Evolutionary conservation across 2,888 invertebrate species (phyloP), one percentile per base, ranked within the genome.

Genomic region (Drosophila silvestris): DNA sequence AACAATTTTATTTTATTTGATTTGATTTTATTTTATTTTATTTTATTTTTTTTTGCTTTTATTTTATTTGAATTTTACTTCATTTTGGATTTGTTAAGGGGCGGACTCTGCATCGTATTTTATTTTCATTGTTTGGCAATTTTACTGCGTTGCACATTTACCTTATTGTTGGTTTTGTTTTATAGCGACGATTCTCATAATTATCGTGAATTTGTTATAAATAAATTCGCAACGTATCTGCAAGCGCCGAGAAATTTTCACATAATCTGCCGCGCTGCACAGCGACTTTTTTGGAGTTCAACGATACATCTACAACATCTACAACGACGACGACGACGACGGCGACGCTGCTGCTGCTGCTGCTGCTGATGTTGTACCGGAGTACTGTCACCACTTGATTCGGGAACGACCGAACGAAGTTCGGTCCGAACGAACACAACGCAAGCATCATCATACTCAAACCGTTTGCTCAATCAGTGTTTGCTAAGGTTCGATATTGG

Each of bases 221-320:
- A 85, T 85, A 89, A 89, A 87, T 87, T 85, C 79, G 85, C 87
- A 86, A 74, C 84, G 83, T 86, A 74, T 82, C 72, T 82, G 80
- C 85, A 86, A 90, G 83, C 71, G 75, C 76, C 75, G 88, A 78
- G 70, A 77, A 83, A 78, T 81, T 87, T 88, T 90, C 85, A 85
- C 85, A 85, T 90, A 70, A 83, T 90, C 90, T 85, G 83, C 86
- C 80, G 85, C 81, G 78, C 79, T 73, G 73, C 89, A 84, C 78
- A 90, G 87, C 82, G 91, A 84, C 83, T 90, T 90, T 87, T 90
- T 78, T 75, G 85, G 79, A 85, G 73, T 86, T 81, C 63, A 85
- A 77, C 79, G 79, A 77, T 71, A 71, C 76, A 79, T 77, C 79
- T 73, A 79, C 70, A 69, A 68, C 66, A 82, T 74, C 70, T 68